Base-by-base conservation (phyloP, 2,888 invertebrate species). In the Ichneumon xanthorius region DNA sequence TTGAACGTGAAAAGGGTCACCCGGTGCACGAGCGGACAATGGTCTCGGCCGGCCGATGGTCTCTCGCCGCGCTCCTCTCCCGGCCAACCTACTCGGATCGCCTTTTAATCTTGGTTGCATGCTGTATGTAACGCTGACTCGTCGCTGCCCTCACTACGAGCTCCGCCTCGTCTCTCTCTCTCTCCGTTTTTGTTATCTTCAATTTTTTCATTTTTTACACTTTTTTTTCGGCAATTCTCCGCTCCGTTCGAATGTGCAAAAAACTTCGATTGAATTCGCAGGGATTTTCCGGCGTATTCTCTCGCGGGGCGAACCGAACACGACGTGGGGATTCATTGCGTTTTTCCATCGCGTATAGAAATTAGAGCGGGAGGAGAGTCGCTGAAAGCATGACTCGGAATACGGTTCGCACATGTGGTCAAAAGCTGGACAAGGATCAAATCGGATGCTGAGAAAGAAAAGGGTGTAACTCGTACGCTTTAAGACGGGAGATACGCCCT, bases 1-100 rank as follows among this genome's bases (percentile, higher is more conserved):
- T 72, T 75, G 83, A 73, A 82, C 73, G 82, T 85, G 82, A 82
- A 85, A 85, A 85, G 85, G 85, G 85, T 85, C 85, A 82, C 82
- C 75, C 68, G 85, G 75, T 79, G 82, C 85, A 85, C 65, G 75
- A 53, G 50, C 73, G 73, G 82, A 82, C 85, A 85, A 82, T 82
- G 63, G 81, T 58, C 68, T 81, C 70, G 37, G 48, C 4, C 73
- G 53, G 61, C 63, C 45, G 73, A 72, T 73, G 78, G 71, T 67
- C 63, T 65, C 55, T 19, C 22, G 11, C 26, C 58, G 22, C 26
- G 26, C 58, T 71, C 30, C 75, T 77, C 77, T 50, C 70, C 16
- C 33, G 63, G 37, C 78, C 78, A 63, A 77, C 68, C 82, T 73
- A 55, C 16, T 48, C 82, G 78, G 73, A 82, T 85, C 78, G 79